Base-by-base conservation (phyloP, 2,888 invertebrate genomes). In the Seladonia tumulorum region DNA sequence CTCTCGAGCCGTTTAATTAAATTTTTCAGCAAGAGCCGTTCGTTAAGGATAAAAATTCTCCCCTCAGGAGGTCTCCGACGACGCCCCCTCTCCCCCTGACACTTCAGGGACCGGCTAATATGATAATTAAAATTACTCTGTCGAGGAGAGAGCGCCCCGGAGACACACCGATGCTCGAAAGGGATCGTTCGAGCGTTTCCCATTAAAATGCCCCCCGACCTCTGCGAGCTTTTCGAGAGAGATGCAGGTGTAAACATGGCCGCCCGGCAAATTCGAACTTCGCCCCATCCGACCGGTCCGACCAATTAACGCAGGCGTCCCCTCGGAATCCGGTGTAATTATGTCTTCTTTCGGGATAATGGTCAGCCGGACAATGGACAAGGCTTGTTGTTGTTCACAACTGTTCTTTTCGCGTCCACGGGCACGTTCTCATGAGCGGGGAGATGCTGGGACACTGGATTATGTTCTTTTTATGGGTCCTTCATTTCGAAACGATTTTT, bases 101-200 rank as follows among this genome's bases (percentile, higher is more conserved):
- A 70, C 81, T 75, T 87, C 76, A n/a, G 45, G 78, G 53, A 57
- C 35, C 63, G 71, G 86, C 77, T 89, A 90, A 91, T 91, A 86
- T 83, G 91, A 89, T 91, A 91, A 90, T 90, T 91, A 89, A 90
- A 90, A 90, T 91, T 90, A 88, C 86, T 87, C 88, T 87, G 85
- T 89, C 85, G 76, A 73, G 81, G 70, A 60, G 79, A 42, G 79
- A 42, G 60, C 76, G 22, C 25, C 42, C n/a, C 82, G 81, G 35
- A 81, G 68, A 66, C 39, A 42, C 29, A 49, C 63, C 16, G 29
- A 7, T 29, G 5, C n/a, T 42, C 74, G 57, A 76, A 74, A 29
- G 73, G 25, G 73, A 70, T 68, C 68, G 29, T 74, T 29, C 25
- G 68, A 76, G 79, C 86, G 53, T 79, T 73, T 88, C 88, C 81